Base-by-base conservation (phyloP, 2,888 invertebrate species). In the Agapetus fuscipes region DNA sequence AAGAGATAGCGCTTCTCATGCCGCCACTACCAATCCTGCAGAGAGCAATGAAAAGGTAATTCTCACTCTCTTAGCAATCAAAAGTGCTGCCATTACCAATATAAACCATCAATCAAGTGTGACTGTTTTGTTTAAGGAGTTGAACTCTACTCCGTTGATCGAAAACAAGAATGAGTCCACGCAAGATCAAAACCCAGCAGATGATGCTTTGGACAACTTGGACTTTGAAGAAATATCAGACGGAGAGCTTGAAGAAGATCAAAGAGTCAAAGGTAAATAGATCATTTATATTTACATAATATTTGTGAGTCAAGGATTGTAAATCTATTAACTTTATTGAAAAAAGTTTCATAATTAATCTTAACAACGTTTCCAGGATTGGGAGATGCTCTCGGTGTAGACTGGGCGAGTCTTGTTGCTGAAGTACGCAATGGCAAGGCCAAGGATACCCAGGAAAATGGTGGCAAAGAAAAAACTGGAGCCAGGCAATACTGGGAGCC, bases 351-450 rank as follows among this genome's bases (percentile, higher is more conserved):
- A 20, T 20, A 20, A 20, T 20, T 1, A 2, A 6, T 7, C 1
- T 17, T 17, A 3, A 32, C 12, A 11, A 27, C 10, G 3, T 20
- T 37, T 35, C 28, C 28, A 63, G 78, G 83, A 24, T 74, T 91
- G 45, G 89, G 89, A 3, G 91, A 93, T 61, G 89, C 89, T n/a
- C 64, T 94, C 17, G 91, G 91, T n/a, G 91, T 94, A 2, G 91
- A 94, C 61, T 93, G 93, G 93, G 84, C 88, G 9, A 88, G 88
- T 56, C 68, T 94, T 30, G 83, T 88, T 1, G 83, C 83, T 2
- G 87, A 88, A 60, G 83, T 84, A 3, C 72, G 76, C 24, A 60
- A 68, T 9, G 62, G 68, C 16, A 45, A 48, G 3, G 67, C 66
- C 49, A 72, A 71, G 45, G 58, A 61, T n/a, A 67, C 72, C 5